Conservation (phyloP, 2,113 vertebrate genomes). For the Carassius carassius region DNA sequence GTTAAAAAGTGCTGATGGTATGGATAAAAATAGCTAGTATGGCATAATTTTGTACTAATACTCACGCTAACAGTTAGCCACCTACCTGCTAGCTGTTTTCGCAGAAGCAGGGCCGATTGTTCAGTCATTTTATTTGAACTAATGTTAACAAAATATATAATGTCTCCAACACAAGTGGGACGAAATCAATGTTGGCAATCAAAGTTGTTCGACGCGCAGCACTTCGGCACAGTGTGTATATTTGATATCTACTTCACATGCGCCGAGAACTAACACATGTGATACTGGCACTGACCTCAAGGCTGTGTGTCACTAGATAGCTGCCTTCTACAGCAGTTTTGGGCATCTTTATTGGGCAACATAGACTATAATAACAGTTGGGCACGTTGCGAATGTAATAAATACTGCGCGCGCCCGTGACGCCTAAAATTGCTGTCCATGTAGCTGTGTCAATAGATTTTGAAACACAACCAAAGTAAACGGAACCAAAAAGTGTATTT, state of each 20-base stretch:
- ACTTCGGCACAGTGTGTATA: not conserved
- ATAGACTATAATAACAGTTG: not conserved
- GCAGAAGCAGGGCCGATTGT: conserved; percentile 75
- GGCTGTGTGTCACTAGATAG: not conserved
- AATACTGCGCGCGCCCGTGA: not conserved
- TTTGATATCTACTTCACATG: conserved; percentile 26
- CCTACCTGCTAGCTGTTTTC: conserved; percentile 78
- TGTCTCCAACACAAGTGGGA: not conserved
- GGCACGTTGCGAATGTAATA: not conserved
- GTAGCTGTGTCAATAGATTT: not conserved
- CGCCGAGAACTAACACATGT: conserved; percentile 23
- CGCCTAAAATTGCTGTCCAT: not conserved
- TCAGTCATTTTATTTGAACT: conserved; percentile 68
- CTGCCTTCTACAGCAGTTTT: not conserved
- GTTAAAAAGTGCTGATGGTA: not conserved
- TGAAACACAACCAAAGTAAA: not conserved
- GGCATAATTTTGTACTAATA: not conserved
- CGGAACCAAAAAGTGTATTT: not conserved
- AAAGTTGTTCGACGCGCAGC: not conserved
- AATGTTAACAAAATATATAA: conserved; percentile 2
- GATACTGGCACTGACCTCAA: conserved; percentile 13
- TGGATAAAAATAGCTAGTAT: not conserved
- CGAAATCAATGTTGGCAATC: not conserved
- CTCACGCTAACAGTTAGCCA: conserved; percentile 35
- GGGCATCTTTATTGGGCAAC: not conserved